A percentile compares a stretch with the other conserved stretches of the same genome.
Evolutionary conservation across 2,888 invertebrate species (phyloP).

Genomic region (Drosophila rellima): DNA sequence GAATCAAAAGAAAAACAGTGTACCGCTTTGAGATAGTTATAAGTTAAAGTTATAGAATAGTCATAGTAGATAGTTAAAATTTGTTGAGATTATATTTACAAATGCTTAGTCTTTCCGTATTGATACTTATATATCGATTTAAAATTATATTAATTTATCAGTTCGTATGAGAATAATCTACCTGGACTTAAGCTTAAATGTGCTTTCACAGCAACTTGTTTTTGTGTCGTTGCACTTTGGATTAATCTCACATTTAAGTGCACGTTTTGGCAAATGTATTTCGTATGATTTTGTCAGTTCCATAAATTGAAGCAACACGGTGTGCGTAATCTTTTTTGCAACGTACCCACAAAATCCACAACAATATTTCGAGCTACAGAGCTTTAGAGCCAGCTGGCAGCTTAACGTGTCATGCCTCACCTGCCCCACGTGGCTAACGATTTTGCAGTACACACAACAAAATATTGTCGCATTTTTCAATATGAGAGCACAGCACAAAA

Average conservation of each 20-base stretch:
- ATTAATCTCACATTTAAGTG: slow-evolving; percentile 25
- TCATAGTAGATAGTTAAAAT: too few relatives aligned
- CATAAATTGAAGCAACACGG: slow-evolving; percentile 34
- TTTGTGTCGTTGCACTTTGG: neutral
- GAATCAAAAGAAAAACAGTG: too few relatives aligned
- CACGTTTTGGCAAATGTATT: slow-evolving; percentile 14
- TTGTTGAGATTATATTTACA: too few relatives aligned
- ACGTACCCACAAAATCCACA: slow-evolving; percentile 36
- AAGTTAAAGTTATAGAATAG: too few relatives aligned
- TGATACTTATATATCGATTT: too few relatives aligned
- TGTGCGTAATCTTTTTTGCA: slow-evolving; percentile 32
- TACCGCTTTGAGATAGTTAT: too few relatives aligned
- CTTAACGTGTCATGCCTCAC: slow-evolving; percentile 45
- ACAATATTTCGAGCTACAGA: slow-evolving; percentile 44
- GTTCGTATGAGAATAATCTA: neutral
- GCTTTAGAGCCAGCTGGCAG: slow-evolving; percentile 17
- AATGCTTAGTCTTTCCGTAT: too few relatives aligned
- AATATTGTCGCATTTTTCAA: slow-evolving; percentile 80
- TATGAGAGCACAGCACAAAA: slow-evolving; percentile 56
- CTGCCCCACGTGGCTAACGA: slow-evolving; percentile 31
- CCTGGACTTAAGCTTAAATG: neutral
- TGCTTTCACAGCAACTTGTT: neutral
- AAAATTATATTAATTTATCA: too few relatives aligned
- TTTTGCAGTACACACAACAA: slow-evolving; percentile 54
- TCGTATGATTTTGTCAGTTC: slow-evolving; percentile 2